These are phyloP conservation scores for Squalus acanthias DNA, from an alignment of 2,797 vertebrate genomes.

Conservation along the genomic window DNA sequence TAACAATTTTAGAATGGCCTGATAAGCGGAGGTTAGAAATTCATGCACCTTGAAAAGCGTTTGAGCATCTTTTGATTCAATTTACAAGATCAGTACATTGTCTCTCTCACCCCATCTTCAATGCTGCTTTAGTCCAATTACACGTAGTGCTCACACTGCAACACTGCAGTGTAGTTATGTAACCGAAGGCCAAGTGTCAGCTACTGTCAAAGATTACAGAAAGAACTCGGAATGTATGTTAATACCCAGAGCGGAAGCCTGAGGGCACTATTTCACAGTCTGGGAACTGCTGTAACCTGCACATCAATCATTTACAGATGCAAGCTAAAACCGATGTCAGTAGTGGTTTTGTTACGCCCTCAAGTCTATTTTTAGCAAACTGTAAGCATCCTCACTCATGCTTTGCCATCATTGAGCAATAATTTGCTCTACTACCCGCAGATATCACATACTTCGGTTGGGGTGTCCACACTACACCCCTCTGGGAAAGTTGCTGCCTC, in stretches of 20 bases:
- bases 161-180: not conserved
- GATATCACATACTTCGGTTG: not conserved
- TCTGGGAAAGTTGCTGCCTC: not conserved
- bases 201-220: not conserved
- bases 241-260: not conserved
- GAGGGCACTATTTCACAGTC: conserved; percentile 20
- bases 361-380: not conserved
- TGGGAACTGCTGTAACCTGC: not conserved
- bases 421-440: not conserved
- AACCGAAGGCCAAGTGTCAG: not conserved
- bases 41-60: not conserved
- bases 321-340: not conserved
- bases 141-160: not conserved
- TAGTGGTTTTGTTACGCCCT: not conserved
- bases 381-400: not conserved
- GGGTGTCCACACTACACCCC: no score
- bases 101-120: not conserved
- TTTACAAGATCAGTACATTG: not conserved
- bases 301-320: not conserved
- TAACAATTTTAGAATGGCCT: not conserved
- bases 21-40: not conserved
- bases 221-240: not conserved
- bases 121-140: not conserved
- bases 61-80: not conserved
- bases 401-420: not conserved